A percentile compares a stretch with the other conserved stretches of the same genome.
Evolutionary conservation across 2,888 invertebrate genomes (phyloP).

Genomic region (Carpatolechia fugitivella): DNA sequence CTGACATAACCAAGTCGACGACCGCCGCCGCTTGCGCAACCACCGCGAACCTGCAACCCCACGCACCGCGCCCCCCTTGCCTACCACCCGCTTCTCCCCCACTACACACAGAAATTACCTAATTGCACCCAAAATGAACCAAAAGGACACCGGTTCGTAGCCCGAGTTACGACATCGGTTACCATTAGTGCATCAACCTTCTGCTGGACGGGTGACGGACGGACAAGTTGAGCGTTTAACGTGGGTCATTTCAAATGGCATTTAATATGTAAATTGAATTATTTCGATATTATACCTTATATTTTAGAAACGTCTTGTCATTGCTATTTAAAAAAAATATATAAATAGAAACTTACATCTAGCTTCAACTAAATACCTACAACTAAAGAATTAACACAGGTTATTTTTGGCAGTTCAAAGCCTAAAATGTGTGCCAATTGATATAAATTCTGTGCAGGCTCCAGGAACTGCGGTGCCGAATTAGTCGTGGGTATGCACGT

Average conservation of each 20-base stretch:
- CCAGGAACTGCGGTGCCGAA: conserved; percentile 44
- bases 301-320: neutral
- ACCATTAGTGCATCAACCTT: conserved; percentile 71
- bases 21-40: conserved; percentile 74
- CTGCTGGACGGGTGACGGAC: conserved; percentile 52
- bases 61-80: conserved; percentile 52
- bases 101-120: conserved; percentile 62
- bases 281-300: neutral
- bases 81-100: conserved; percentile 47
- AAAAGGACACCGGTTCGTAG: conserved; percentile 70
- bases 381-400: neutral
- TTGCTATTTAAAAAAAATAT: neutral
- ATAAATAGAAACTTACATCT: neutral
- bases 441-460: conserved; percentile 51
- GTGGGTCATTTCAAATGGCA: conserved; percentile 45
- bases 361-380: neutral
- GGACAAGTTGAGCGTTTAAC: conserved; percentile 41
- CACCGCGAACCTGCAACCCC: conserved; percentile 70
- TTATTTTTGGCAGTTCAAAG: neutral
- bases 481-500: conserved; percentile 48
- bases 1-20: conserved; percentile 79
- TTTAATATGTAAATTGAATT: conserved; percentile 49
- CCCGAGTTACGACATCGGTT: conserved; percentile 61
- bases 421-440: conserved; percentile 35
- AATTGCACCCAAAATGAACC: conserved; percentile 72